Evolutionary conservation across 2,888 invertebrate species (phyloP), one percentile per base, ranked within the genome.

Genomic region (Pachymerium ferrugineum): DNA sequence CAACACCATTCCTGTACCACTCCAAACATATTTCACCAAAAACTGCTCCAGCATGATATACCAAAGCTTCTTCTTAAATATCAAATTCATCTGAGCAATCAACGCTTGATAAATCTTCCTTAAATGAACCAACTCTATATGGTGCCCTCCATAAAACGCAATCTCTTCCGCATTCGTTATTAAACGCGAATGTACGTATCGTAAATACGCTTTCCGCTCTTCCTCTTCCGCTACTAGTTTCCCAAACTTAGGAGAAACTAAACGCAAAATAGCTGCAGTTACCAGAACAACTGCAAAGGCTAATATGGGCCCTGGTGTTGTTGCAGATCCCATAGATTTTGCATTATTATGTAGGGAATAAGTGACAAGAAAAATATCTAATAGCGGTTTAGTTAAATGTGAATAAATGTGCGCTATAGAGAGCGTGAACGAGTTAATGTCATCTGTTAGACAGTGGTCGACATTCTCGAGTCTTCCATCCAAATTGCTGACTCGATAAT

Each of bases 11-110:
- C 97, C 98, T 73, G 95, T 92, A 3, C 72, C 72, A 76, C 94
- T 94, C 98, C 98, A 99, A 29, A 97, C 91, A 84, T 98, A 99
- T 85, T 99, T 99, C 97, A 99, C 97, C 80, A 97, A 89, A 85
- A 98, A 97, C 86, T 99, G 98, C 84, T 99, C 98, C 81, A 97
- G 85, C 93, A 97, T 96, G 77, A 95, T 90, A 84, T 97, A 99
- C 94, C 97, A 97, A 76, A 98, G 86, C 82, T 94, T 90, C 81
- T 96, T 90, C 74, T 90, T 89, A 83, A 93, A 93, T 80, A 97
- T 93, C 16, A 88, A 86, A 79, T 92, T 90, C 89, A 95, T 90
- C 83, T 98, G 97, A 1, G 86, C 85, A 0, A 90, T 90, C 69
- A 98, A 84, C 30, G 91, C 88, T 76, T 87, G 87, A 84, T 94